Evolutionary conservation across 2,888 invertebrate genomes (phyloP).

Genomic region (Maniola hyperantus): DNA sequence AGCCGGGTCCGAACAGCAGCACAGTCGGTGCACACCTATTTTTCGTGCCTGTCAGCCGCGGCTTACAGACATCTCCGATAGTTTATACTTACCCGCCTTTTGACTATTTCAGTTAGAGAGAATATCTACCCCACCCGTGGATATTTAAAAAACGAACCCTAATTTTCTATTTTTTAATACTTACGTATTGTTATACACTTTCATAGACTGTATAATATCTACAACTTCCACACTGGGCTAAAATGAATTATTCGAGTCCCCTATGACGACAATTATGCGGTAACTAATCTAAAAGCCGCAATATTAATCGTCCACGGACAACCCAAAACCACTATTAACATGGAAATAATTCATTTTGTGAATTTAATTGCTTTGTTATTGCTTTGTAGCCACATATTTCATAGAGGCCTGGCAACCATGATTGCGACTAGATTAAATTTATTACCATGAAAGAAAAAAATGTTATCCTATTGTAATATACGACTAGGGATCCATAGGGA

Average conservation of each 20-base stretch:
- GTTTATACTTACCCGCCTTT: too few species aligned
- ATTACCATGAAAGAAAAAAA: conserved; percentile 13
- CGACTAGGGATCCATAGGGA: too few species aligned
- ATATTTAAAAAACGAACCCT: too few species aligned
- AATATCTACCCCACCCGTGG: too few species aligned
- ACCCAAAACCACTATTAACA: conserved; percentile 29
- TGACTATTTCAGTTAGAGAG: too few species aligned
- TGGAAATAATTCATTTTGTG: conserved; percentile 34
- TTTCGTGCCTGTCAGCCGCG: too few species aligned
- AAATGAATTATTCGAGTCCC: conserved; percentile 24
- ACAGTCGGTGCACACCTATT: too few species aligned
- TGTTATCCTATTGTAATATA: background rate
- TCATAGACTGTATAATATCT: too few species aligned
- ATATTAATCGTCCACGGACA: conserved; percentile 25
- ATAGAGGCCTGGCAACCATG: conserved; percentile 24
- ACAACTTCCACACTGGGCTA: background rate
- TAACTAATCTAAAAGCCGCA: conserved; percentile 25
- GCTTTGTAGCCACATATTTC: conserved; percentile 35
- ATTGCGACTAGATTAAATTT: conserved; percentile 21
- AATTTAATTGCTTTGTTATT: conserved; percentile 38
- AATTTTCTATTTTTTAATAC: too few species aligned
- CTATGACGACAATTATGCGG: conserved; percentile 24
- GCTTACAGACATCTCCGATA: too few species aligned
- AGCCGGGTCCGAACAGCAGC: too few species aligned
- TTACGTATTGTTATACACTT: too few species aligned